A percentile compares a stretch with the other conserved stretches of the same genome.
Evolutionary conservation across 2,113 vertebrate species (phyloP).

Genomic region (Jaculus jaculus): DNA sequence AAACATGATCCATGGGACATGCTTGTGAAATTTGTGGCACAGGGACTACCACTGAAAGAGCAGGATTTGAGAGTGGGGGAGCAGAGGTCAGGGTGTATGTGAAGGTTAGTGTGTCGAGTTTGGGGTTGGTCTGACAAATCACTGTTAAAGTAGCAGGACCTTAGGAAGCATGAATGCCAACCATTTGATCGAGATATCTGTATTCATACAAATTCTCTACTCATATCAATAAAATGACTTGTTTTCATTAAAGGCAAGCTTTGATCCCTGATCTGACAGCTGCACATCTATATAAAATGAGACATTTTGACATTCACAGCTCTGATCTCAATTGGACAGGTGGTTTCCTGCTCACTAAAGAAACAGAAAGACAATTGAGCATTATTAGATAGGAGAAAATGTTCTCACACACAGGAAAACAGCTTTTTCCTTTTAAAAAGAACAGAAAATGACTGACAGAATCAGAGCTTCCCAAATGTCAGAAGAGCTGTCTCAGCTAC

Average conservation of each 20-base stretch:
- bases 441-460: conserved; percentile 69
- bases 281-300: conserved; percentile 55
- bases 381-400: conserved; percentile 48
- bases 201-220: conserved; percentile 43
- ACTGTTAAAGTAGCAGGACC: background rate
- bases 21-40: background rate
- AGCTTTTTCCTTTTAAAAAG: conserved; percentile 58
- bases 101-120: background rate
- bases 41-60: background rate
- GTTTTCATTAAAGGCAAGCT: conserved; percentile 67
- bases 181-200: conserved; percentile 29
- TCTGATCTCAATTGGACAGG: conserved; percentile 59
- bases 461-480: conserved; percentile 67
- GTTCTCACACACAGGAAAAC: conserved; percentile 68
- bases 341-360: conserved; percentile 40
- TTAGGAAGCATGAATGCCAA: background rate
- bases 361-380: conserved; percentile 66
- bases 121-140: background rate
- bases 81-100: background rate
- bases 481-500: conserved; percentile 60
- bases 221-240: conserved; percentile 54
- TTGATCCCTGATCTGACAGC: conserved; percentile 59
- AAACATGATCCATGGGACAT: background rate
- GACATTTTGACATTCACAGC: conserved; percentile 39
- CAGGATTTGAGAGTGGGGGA: background rate